A percentile compares a stretch with the other conserved stretches of the same genome.
Evolutionary conservation across 2,113 vertebrate species (phyloP).

Genomic region (Chaetura pelagica): DNA sequence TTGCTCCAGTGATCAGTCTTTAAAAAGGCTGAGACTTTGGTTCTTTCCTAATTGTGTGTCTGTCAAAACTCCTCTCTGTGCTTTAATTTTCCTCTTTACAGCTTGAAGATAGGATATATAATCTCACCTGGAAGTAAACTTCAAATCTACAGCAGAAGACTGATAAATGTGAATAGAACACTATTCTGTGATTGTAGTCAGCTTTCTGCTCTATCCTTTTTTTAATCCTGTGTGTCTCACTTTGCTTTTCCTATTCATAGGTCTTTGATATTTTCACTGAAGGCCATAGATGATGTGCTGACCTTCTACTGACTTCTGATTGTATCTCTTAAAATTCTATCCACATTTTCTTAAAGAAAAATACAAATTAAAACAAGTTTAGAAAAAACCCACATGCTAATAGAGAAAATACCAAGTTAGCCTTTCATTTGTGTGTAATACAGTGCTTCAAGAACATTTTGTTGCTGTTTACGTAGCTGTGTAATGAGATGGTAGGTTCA

Average conservation of each 20-base stretch:
- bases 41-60: not conserved
- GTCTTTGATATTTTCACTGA: not conserved
- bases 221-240: not conserved
- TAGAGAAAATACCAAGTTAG: not conserved
- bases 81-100: not conserved
- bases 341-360: not conserved
- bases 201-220: not conserved
- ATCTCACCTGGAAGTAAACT: not conserved
- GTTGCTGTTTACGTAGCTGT: not conserved
- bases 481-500: not conserved
- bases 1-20: not conserved
- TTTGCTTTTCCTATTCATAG: not conserved
- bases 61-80: not conserved
- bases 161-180: not conserved
- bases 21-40: not conserved
- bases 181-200: not conserved
- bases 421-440: not conserved
- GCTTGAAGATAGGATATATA: not conserved
- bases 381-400: rapidly evolving
- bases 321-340: not conserved
- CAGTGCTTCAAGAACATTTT: not conserved
- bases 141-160: not conserved
- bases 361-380: not conserved
- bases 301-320: not conserved
- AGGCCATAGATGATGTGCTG: not conserved